Conservation (phyloP, 2,888 invertebrate genomes). For the Drosophila mettleri region DNA sequence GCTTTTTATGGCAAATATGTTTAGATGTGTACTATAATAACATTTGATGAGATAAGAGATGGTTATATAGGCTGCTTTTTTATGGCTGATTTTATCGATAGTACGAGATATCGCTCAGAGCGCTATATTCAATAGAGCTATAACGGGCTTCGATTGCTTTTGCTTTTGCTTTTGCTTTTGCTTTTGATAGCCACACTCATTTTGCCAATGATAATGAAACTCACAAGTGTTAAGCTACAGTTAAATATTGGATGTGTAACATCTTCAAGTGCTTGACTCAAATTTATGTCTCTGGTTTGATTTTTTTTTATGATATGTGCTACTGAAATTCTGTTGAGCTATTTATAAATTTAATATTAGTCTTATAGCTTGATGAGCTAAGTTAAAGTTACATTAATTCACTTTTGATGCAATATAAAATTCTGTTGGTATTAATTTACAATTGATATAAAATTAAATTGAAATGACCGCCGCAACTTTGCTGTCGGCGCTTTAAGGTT, state of each 20-base stretch:
- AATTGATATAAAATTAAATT: no score
- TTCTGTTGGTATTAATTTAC: no score
- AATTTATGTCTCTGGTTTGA: background rate
- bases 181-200: background rate
- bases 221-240: background rate
- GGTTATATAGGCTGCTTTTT: conserved; percentile 11
- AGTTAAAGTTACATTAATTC: no score
- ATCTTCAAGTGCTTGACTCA: background rate
- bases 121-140: background rate
- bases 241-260: background rate
- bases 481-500: no score
- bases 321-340: no score
- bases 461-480: no score
- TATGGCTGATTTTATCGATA: conserved; percentile 12
- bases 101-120: background rate
- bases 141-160: background rate
- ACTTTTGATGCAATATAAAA: no score
- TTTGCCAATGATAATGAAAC: background rate
- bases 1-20: conserved; percentile 37
- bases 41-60: conserved; percentile 18
- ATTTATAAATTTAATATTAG: no score
- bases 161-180: background rate
- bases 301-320: background rate
- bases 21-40: conserved; percentile 16
- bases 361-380: no score